Base-by-base conservation (phyloP, 2,888 invertebrate species). In the Polyploca ridens region DNA sequence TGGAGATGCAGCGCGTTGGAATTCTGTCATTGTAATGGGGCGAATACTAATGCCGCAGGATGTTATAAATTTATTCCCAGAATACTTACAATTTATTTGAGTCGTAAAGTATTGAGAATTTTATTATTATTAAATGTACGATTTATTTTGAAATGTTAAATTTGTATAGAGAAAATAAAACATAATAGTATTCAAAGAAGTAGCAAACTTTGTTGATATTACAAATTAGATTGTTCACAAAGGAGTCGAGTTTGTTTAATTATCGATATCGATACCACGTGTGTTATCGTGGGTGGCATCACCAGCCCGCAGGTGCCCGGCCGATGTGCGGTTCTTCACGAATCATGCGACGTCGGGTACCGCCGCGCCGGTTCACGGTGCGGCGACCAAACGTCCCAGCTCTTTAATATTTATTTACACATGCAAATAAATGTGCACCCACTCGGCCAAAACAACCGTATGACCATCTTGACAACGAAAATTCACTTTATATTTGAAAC, bases 321-420 rank as follows among this genome's bases (percentile, higher is more conserved):
- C 77, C 79, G 76, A 82, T 78, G 75, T 75, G 82, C 78, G 72
- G 80, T 74, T 79, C 76, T 75, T 82, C 78, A 76, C 77, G 79
- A 83, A 78, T 73, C 76, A 80, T 54, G 54, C 54, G 54, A 19
- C 54, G 70, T 65, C 66, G 67, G 67, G 67, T 67, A 73, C 67
- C 73, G 71, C 70, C 71, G 6, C 73, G 71, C 68, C 71, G 72
- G 58, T 58, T 69, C 70, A 74, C 74, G 74, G 77, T 73, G 75
- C 75, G 75, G 75, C 75, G 74, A 73, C 80, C 79, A 82, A 80
- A 78, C 84, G 77, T 74, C 76, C 70, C 71, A 46, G n/a, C 79
- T 80, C 75, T 82, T 84, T 80, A 76, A 87, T 87, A 89, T 90
- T 90, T 90, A 90, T 91, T 91, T 89, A 90, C 89, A 85, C 86